Conservation (phyloP, 1,140 invertebrate genomes). For the Geopemphigus sp. region DNA sequence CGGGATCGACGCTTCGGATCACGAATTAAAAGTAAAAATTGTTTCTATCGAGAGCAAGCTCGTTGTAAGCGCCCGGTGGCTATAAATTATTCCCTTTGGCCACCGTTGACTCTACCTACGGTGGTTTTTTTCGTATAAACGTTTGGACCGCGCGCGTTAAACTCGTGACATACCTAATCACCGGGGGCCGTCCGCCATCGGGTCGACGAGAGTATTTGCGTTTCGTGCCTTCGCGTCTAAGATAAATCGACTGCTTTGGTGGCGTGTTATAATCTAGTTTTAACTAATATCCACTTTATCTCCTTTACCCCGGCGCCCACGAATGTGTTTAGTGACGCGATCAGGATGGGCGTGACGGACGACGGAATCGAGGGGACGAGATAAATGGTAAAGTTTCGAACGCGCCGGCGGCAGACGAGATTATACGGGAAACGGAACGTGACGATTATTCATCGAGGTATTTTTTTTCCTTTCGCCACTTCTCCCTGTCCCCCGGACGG, state of each 20-base stretch:
- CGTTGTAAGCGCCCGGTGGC: too few relatives aligned
- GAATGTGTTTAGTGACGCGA: neutral
- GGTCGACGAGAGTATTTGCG: neutral
- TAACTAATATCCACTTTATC: too few relatives aligned
- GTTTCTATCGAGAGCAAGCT: too few relatives aligned
- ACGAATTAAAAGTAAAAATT: too few relatives aligned
- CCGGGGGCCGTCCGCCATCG: too few relatives aligned
- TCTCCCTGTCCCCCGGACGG: neutral
- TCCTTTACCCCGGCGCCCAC: too few relatives aligned
- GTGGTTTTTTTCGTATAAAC: too few relatives aligned
- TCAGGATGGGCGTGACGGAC: neutral
- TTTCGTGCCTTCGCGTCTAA: neutral
- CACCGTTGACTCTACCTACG: too few relatives aligned
- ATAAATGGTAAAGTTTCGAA: slow-evolving; percentile 10
- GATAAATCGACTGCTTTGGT: neutral
- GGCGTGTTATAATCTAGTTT: slow-evolving; percentile 7
- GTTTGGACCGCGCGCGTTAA: neutral
- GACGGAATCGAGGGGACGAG: neutral
- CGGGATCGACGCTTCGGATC: too few relatives aligned
- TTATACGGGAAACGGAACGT: neutral
- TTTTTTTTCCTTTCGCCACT: too few relatives aligned
- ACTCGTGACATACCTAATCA: neutral
- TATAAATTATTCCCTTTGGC: too few relatives aligned
- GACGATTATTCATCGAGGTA: slow-evolving; percentile 21
- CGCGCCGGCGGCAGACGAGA: neutral